These are phyloP conservation scores for Leuctra nigra DNA, from an alignment of 2,888 invertebrate genomes.

Conservation along the genomic window DNA sequence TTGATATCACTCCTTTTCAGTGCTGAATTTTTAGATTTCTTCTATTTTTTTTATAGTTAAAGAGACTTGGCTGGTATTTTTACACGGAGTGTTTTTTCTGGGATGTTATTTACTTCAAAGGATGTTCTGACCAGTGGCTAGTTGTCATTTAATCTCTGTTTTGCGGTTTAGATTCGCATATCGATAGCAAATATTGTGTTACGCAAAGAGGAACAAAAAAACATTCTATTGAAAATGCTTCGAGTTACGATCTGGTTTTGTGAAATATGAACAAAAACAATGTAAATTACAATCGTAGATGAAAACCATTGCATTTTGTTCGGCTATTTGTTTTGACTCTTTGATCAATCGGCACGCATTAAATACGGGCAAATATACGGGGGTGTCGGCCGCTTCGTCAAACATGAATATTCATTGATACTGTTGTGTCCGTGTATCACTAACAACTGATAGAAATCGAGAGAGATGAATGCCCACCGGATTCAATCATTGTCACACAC, in stretches of 20 bases:
- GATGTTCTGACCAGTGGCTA: too few relatives aligned
- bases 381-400: too few relatives aligned
- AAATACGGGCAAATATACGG: background rate
- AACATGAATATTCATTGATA: constrained; percentile 6
- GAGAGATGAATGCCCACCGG: background rate
- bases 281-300: constrained; percentile 12
- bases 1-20: too few relatives aligned
- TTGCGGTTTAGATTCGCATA: background rate
- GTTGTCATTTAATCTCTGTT: too few relatives aligned
- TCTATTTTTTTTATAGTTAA: too few relatives aligned
- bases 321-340: background rate
- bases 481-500: too few relatives aligned
- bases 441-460: background rate
- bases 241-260: background rate
- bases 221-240: background rate
- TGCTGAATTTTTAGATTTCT: too few relatives aligned
- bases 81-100: too few relatives aligned
- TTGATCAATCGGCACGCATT: background rate
- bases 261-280: background rate
- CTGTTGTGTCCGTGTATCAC: constrained; percentile 1
- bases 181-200: background rate
- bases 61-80: too few relatives aligned
- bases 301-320: background rate
- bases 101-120: too few relatives aligned
- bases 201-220: too few relatives aligned